Percentiles rank a stretch among this genome's conserved stretches.
These are phyloP conservation scores for Dendropsophus ebraccatus DNA, from an alignment of 2,113 vertebrate genomes.

Conservation along the genomic window DNA sequence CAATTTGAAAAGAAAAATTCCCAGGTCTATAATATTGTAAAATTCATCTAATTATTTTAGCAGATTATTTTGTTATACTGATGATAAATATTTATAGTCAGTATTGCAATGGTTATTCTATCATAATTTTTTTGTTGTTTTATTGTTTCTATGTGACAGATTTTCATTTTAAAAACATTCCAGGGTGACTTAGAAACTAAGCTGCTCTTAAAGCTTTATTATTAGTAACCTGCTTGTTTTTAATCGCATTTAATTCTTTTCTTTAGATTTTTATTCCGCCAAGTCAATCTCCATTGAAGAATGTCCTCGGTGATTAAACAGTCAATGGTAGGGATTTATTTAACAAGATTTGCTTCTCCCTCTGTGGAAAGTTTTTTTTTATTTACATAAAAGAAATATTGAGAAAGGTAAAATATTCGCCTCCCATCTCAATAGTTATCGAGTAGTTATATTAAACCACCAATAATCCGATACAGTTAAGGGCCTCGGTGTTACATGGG, in stretches of 20 bases:
- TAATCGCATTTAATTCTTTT: constrained; percentile 27
- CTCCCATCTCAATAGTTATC: not conserved
- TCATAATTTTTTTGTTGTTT: not conserved
- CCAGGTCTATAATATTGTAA: too few relatives aligned
- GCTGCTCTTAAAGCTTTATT: not conserved
- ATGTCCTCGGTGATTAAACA: not conserved
- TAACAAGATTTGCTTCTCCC: not conserved
- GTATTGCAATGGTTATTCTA: not conserved
- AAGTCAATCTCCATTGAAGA: constrained; percentile 29
- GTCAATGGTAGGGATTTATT: not conserved
- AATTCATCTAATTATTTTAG: too few relatives aligned
- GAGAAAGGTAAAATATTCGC: too few relatives aligned
- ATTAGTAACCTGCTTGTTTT: not conserved
- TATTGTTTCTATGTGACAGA: not conserved
- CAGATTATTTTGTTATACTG: too few relatives aligned
- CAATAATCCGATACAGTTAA: not conserved
- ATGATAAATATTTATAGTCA: not conserved
- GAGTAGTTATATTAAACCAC: not conserved
- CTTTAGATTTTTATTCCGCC: constrained; percentile 17
- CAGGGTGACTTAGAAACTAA: constrained; percentile 32
- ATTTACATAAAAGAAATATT: too few relatives aligned
- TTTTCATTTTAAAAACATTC: constrained; percentile 9
- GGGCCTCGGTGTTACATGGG: not conserved
- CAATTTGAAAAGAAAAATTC: too few relatives aligned
- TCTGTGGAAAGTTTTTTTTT: not conserved